These are phyloP conservation scores for Eretmochelys imbricata DNA, from an alignment of 2,113 vertebrate species.

Conservation along the genomic window DNA sequence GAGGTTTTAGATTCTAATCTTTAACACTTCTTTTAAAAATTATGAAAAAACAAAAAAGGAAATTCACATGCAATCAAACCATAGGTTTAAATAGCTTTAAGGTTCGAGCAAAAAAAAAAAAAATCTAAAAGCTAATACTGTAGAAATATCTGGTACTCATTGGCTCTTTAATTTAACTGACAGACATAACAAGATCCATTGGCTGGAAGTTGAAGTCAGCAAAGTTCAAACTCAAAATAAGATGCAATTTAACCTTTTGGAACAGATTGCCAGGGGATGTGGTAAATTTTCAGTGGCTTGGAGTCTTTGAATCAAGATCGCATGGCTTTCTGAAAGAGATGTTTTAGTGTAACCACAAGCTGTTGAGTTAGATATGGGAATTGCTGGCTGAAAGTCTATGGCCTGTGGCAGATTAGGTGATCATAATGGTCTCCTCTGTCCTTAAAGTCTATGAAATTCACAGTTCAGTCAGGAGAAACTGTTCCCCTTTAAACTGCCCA, in stretches of 20 bases:
- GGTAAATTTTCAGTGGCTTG: not conserved
- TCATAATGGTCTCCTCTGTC: not conserved
- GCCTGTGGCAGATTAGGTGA: not conserved
- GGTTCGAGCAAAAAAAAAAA: not conserved
- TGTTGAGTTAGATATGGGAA: not conserved
- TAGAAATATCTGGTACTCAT: not conserved
- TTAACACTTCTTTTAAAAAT: not conserved
- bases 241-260: not conserved
- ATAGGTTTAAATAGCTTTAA: not conserved
- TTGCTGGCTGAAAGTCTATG: not conserved
- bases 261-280: not conserved
- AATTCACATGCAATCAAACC: not conserved
- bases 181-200: not conserved
- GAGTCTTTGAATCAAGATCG: not conserved
- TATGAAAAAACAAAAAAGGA: not conserved
- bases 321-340: not conserved
- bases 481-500: not conserved
- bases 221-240: conserved; percentile 1
- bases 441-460: not conserved
- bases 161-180: not conserved
- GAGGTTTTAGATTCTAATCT: not conserved
- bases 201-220: not conserved
- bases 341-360: not conserved
- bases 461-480: not conserved
- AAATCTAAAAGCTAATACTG: not conserved